These are phyloP conservation scores for Petrosia ficiformis DNA, from an alignment of 37 sponge, comb jelly and placozoan genomes.

Conservation along the genomic window DNA sequence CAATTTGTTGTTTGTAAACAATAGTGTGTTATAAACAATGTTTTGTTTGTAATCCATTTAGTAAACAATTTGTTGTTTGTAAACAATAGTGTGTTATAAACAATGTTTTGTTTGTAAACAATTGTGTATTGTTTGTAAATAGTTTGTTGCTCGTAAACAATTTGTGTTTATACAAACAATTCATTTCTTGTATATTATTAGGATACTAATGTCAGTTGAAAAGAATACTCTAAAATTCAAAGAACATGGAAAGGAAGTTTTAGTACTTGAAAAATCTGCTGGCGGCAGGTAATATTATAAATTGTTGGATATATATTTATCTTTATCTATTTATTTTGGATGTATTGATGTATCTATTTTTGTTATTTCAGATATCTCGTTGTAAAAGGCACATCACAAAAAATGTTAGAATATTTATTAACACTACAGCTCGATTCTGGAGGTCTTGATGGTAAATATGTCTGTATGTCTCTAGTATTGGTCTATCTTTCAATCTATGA, in stretches of 20 bases:
- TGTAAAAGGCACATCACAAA: conserved; percentile 75
- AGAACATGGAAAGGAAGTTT: conserved; percentile 76
- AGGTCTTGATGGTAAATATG: conserved; percentile 23
- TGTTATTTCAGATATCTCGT: conserved; percentile 49
- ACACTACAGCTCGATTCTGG: conserved; percentile 41
- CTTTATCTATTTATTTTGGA: neutral
- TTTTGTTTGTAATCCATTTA: too few species aligned
- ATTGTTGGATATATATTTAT: neutral
- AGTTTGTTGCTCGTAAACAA: too few species aligned
- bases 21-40: too few species aligned
- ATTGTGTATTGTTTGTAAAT: too few species aligned
- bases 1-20: too few species aligned
- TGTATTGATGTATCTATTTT: neutral
- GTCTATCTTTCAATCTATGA: conserved; percentile 5
- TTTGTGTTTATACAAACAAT: too few species aligned
- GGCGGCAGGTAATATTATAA: conserved; percentile 7
- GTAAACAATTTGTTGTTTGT: too few species aligned
- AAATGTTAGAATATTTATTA: conserved; percentile 81
- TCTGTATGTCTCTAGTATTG: neutral
- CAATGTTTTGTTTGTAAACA: too few species aligned
- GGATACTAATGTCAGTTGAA: conserved; percentile 73
- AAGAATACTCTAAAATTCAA: conserved; percentile 66
- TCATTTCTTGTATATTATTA: too few species aligned
- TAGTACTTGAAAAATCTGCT: conserved; percentile 65
- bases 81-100: too few species aligned